Evolutionary conservation across 2,888 invertebrate species (phyloP), one percentile per base, ranked within the genome.

Genomic region (Mythimna lalbum): DNA sequence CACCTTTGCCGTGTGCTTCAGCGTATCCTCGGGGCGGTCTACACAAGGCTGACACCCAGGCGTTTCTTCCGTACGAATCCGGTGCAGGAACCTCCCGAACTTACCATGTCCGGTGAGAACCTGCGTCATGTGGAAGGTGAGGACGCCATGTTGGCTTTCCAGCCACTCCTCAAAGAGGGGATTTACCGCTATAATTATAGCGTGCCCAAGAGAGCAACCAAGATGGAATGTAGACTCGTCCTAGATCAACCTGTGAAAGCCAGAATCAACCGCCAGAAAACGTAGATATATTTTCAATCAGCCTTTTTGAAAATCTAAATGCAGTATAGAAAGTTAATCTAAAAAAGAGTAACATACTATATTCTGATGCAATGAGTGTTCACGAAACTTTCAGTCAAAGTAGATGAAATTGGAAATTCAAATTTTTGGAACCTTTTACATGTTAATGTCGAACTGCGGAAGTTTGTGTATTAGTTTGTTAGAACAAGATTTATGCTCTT

Each of bases 351-450:
- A 59, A 50, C n/a, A 76, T n/a, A 55, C 21, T 65, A n/a, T 17
- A 69, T 23, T 59, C 47, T 47, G 69, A 27, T 76, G 76, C 65
- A 69, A 65, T 49, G 55, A 56, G 63, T 62, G 17, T 59, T 2
- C 21, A 33, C 36, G 27, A 9, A 76, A 68, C 63, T 80, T 78
- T 52, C 47, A 56, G 55, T 55, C 66, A 80, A 66, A 69, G 76
- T 47, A 61, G 53, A 76, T 67, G 14, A 67, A 62, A 80, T 80
- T 71, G 52, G 71, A 81, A 79, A 71, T 79, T 79, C 77, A 81
- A 81, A 81, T 79, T 71, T 80, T 76, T 68, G 12, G 27, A 57
- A 55, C 63, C 81, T 76, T 79, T 81, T 63, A 68, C 68, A 79
- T 79, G 77, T 76, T 76, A 81, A 79, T 68, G 43, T 21, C 52